Conservation (phyloP, 2,113 vertebrate species). For the Nothocercus julius region DNA sequence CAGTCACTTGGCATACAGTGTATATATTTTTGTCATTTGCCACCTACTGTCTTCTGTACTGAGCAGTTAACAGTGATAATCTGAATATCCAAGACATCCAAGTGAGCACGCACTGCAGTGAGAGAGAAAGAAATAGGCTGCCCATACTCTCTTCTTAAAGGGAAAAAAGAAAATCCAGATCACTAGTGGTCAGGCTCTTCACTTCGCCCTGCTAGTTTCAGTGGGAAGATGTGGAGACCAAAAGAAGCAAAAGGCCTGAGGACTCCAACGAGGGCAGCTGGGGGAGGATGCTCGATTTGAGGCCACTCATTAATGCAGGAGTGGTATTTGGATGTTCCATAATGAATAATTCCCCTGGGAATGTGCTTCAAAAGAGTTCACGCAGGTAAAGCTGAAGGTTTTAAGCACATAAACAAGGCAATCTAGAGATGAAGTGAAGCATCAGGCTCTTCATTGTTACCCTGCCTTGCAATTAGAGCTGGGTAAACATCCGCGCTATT, state of each 20-base stretch:
- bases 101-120: rapidly evolving
- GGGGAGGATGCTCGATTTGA: not conserved
- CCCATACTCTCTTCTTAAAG: not conserved
- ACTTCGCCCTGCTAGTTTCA: not conserved
- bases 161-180: not conserved
- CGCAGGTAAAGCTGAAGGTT: not conserved
- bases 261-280: not conserved
- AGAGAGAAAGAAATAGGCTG: not conserved
- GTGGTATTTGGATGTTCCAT: not conserved
- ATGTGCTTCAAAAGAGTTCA: not conserved
- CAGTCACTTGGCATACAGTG: not conserved
- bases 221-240: not conserved
- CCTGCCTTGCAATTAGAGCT: not conserved
- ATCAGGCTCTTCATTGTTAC: not conserved
- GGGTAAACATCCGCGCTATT: not conserved
- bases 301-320: not conserved
- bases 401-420: not conserved
- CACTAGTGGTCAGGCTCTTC: not conserved
- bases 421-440: not conserved
- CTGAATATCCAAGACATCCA: not conserved
- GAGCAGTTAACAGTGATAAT: not conserved
- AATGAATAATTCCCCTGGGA: not conserved
- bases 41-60: not conserved
- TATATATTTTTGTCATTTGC: not conserved
- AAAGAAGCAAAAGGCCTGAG: not conserved